A percentile compares a stretch with the other conserved stretches of the same genome.
Conservation (phyloP, 2,113 vertebrate species). For the Hippocampus comes region DNA sequence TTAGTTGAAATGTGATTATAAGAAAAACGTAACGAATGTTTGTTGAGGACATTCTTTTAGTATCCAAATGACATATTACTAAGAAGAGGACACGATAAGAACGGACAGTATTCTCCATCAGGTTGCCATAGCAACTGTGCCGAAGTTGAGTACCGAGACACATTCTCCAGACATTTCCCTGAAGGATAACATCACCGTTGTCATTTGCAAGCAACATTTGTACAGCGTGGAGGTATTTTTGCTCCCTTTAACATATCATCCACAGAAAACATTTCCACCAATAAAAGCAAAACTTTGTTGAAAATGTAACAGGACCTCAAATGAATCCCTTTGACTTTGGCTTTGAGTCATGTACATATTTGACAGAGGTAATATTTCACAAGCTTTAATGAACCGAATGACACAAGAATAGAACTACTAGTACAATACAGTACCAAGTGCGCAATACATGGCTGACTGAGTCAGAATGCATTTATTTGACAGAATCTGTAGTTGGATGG, state of each 20-base stretch:
- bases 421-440: too few species aligned
- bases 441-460: too few species aligned
- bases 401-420: not conserved
- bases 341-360: not conserved
- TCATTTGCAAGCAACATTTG: slow-evolving; percentile 19
- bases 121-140: slow-evolving; percentile 57
- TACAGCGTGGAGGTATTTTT: not conserved
- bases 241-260: not conserved
- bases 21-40: too few species aligned
- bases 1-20: too few species aligned
- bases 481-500: too few species aligned
- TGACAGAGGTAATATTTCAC: not conserved
- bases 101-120: slow-evolving; percentile 23
- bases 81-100: not conserved
- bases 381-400: not conserved
- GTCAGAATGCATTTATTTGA: too few species aligned
- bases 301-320: not conserved
- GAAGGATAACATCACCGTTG: slow-evolving; percentile 42
- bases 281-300: not conserved
- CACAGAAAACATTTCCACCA: not conserved
- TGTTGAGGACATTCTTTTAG: too few species aligned
- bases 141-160: slow-evolving; percentile 35
- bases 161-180: slow-evolving; percentile 41
- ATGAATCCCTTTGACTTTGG: not conserved
- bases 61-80: not conserved